Percentiles rank a stretch among this genome's conserved stretches.
Conservation (phyloP, 37 sponge, comb jelly and placozoan genomes). For the Trichoplax adhaerens region DNA sequence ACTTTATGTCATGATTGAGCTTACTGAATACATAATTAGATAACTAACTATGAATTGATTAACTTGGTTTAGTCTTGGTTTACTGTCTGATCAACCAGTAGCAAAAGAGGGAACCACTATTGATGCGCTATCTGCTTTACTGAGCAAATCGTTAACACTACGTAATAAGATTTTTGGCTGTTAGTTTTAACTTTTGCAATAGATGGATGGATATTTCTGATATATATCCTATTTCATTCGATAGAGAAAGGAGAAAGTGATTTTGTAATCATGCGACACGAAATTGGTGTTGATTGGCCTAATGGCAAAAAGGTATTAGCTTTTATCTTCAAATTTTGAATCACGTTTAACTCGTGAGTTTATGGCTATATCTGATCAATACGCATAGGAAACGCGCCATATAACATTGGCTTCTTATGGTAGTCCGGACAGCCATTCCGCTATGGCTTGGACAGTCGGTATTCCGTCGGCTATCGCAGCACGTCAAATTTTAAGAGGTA, state of each 20-base stretch:
- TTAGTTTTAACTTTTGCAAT: no score
- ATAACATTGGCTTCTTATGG: constrained; percentile 52
- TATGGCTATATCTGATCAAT: constrained; percentile 2
- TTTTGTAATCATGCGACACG: constrained; percentile 46
- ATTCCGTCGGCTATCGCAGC: constrained; percentile 76
- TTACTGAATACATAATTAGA: background rate
- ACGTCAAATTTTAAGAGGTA: constrained; percentile 42
- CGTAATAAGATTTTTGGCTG: no score
- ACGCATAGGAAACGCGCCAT: constrained; percentile 23
- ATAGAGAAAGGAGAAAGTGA: constrained; percentile 45
- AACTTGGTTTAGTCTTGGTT: constrained; percentile 23
- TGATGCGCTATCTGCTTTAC: constrained; percentile 32
- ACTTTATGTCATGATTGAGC: background rate
- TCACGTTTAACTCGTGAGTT: background rate
- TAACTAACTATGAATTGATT: background rate
- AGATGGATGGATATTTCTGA: no score
- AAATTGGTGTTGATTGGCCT: constrained; percentile 39
- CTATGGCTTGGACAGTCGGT: constrained; percentile 84
- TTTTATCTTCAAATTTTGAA: constrained; percentile 2
- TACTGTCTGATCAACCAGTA: constrained; percentile 38
- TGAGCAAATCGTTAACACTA: background rate
- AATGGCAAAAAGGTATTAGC: constrained; percentile 12
- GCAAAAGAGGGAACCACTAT: constrained; percentile 24
- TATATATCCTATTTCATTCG: background rate
- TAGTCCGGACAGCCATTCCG: constrained; percentile 37